These are phyloP conservation scores for Galeruca laticollis DNA, from an alignment of 2,888 invertebrate genomes.

Conservation along the genomic window DNA sequence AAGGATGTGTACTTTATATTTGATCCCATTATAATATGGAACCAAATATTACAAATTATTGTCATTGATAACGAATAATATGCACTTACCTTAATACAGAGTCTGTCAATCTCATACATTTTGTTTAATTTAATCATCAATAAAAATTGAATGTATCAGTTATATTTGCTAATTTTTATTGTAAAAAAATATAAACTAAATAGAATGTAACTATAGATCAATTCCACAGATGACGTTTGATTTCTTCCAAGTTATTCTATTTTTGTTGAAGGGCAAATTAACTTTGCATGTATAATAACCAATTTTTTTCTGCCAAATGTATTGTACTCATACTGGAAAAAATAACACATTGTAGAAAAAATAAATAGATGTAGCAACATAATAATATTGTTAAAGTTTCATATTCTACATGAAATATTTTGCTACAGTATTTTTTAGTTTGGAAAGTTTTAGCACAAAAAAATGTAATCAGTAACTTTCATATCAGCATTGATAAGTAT, in stretches of 20 bases:
- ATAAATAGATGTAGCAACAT: slow-evolving; percentile 24
- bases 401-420: slow-evolving; percentile 33
- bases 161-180: no score
- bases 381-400: slow-evolving; percentile 21
- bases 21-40: no score
- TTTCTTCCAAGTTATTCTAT: not conserved
- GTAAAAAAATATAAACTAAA: no score
- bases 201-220: not conserved
- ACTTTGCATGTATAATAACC: not conserved
- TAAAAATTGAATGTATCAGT: no score
- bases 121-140: no score
- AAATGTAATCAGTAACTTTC: slow-evolving; percentile 32
- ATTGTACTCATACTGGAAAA: slow-evolving; percentile 22
- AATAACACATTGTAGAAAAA: slow-evolving; percentile 13
- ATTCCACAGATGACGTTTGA: not conserved
- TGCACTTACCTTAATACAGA: no score
- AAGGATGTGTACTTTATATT: no score
- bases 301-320: slow-evolving; percentile 25
- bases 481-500: slow-evolving; percentile 41
- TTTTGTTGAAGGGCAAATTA: slow-evolving; percentile 1
- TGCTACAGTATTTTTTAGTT: slow-evolving; percentile 33
- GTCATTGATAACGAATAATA: no score
- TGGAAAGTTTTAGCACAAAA: slow-evolving; percentile 28
- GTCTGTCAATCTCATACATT: no score
- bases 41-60: no score